Evolutionary conservation across 2,888 invertebrate species (phyloP), one percentile per base, ranked within the genome.

Genomic region (Drosophila nigricruria): DNA sequence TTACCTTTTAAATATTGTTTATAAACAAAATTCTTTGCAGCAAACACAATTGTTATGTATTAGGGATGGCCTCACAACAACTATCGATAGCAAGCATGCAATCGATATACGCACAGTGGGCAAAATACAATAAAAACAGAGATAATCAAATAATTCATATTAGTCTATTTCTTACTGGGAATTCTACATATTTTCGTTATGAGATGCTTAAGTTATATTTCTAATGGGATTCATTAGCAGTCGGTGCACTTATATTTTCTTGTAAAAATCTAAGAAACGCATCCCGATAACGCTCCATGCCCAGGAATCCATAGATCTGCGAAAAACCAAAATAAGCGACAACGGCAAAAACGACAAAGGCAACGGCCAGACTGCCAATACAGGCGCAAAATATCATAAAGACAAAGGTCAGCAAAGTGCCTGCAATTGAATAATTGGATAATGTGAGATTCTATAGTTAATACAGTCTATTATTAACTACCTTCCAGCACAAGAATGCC

Each of bases 401-500:
- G 1, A 92, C 79, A n/a, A 92, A 79, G 0, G 93, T 91, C 1
- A 93, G 74, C 0, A 93, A 73, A 0, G 93, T 91, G 25, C 93
- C 93, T 93, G 47, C 0, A 73, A 74, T 25, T 30, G 25, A 3
- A n/a, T n/a, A 53, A 18, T 6, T 8, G 8, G 9, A 23, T 36
- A 23, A 6, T 14, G 0, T 2, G 6, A 16, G 1, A 1, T 64
- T 30, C n/a, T n/a, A 30, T 23, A n/a, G 14, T 18, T 18, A 16
- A 16, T n/a, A 12, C 1, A n/a, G n/a, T n/a, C 0, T n/a, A 25
- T 40, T 27, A 20, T 4, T 16, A 52, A 59, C 20, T 74, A 92
- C 93, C 93, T 88, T 93, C 93, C 8, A 93, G 80, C 2, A 93
- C 83, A n/a, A 93, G 72, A 57, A 93, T 91, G 38, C 93, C 93